A percentile compares a stretch with the other conserved stretches of the same genome.
phyloP scores from a whole-genome alignment of 1,140 invertebrate species.

The Cecropterus lyciades region DNA sequence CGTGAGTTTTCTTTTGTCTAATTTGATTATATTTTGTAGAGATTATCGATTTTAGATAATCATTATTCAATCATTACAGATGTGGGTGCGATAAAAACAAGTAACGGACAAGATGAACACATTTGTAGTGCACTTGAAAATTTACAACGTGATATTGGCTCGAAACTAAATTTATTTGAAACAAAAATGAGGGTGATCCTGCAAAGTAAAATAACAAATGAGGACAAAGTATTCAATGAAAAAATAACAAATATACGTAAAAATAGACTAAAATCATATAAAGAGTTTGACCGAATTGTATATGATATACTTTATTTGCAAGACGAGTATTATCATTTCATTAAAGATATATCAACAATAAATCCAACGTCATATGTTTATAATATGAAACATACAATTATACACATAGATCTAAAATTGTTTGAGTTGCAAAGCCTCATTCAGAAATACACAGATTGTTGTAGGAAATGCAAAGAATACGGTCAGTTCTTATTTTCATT shows the following conservation, averaged over 20 bases:
- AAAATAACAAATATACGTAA: conserved; percentile 39
- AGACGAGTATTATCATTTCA: conserved; percentile 54
- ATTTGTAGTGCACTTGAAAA: conserved; percentile 47
- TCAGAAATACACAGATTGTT: conserved; percentile 42
- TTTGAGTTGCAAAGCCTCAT: conserved; percentile 34
- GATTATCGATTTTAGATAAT: no score
- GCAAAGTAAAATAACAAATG: conserved; percentile 15
- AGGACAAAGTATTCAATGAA: conserved; percentile 34
- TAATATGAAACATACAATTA: conserved; percentile 36
- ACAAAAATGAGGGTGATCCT: conserved; percentile 5
- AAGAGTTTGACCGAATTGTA: conserved; percentile 49
- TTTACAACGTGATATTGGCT: conserved; percentile 38
- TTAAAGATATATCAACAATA: conserved; percentile 32
- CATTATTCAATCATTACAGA: background rate
- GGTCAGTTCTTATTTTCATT: conserved; percentile 21
- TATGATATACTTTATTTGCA: conserved; percentile 55
- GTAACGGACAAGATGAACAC: conserved; percentile 13
- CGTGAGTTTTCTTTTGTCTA: conserved; percentile 18
- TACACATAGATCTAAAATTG: conserved; percentile 42
- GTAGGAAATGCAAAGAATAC: conserved; percentile 37
- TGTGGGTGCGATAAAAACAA: background rate
- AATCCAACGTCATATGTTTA: conserved; percentile 26
- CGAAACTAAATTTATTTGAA: conserved; percentile 37
- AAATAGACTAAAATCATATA: conserved; percentile 48
- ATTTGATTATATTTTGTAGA: background rate